Percentiles rank a stretch among this genome's conserved stretches.
Conservation (phyloP, 2,888 invertebrate species). For the Capitulum mitella region DNA sequence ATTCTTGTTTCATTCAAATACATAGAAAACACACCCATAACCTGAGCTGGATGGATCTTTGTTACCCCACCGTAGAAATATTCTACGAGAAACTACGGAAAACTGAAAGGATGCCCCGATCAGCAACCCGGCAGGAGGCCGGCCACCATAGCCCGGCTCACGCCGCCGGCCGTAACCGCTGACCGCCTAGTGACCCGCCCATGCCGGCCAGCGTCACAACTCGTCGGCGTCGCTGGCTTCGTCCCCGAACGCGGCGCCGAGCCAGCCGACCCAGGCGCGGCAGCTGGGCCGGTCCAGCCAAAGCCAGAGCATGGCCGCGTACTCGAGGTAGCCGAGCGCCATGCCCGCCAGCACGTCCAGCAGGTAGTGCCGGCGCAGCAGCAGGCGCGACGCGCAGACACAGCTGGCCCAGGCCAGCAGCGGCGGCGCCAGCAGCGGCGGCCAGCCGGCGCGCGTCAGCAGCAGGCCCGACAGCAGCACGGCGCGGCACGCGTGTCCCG, state of each 20-base stretch:
- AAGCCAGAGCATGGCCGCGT: slow-evolving; percentile 53
- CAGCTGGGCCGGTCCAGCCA: slow-evolving; percentile 63
- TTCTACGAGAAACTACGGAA: no score
- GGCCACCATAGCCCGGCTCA: no score
- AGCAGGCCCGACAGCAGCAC: slow-evolving; percentile 42
- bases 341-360: slow-evolving; percentile 73
- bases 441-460: slow-evolving; percentile 29
- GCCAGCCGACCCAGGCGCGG: slow-evolving; percentile 52
- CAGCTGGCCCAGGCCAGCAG: slow-evolving; percentile 65
- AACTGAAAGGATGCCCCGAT: no score
- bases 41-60: no score
- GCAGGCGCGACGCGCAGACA: slow-evolving; percentile 68
- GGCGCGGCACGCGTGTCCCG: slow-evolving; percentile 84
- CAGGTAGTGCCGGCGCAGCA: slow-evolving; percentile 78
- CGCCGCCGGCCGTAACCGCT: no score
- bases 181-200: no score
- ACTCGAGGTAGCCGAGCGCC: slow-evolving; percentile 63
- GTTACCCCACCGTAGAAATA: no score
- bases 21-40: no score
- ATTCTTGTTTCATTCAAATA: no score
- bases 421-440: slow-evolving; percentile 8
- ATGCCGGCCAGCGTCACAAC: background rate
- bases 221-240: slow-evolving; percentile 40
- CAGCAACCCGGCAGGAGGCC: no score
- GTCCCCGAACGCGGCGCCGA: slow-evolving; percentile 60